These are phyloP conservation scores for Drosophila ironensis DNA, from an alignment of 1,140 invertebrate genomes.

Conservation along the genomic window DNA sequence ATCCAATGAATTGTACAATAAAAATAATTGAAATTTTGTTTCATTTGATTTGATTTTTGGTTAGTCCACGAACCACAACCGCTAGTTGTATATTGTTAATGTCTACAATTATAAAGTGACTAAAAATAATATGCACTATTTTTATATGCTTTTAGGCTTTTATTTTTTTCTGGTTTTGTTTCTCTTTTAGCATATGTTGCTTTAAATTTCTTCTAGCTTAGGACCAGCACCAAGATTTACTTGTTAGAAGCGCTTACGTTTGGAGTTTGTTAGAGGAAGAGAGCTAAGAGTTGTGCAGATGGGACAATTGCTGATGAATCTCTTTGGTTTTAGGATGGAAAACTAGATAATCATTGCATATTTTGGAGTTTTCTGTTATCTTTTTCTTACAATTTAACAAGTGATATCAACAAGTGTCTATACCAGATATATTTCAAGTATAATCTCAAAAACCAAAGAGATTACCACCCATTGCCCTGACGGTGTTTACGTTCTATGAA, in stretches of 20 bases:
- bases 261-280: slow-evolving; percentile 36
- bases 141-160: slow-evolving; percentile 9
- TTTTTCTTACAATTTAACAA: too few species aligned
- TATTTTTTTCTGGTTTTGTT: slow-evolving; percentile 15
- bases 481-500: too few species aligned
- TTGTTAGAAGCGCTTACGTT: slow-evolving; percentile 70
- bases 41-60: slow-evolving; percentile 18
- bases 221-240: slow-evolving; percentile 62
- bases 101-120: slow-evolving; percentile 34
- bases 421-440: too few species aligned
- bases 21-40: slow-evolving; percentile 43
- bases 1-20: slow-evolving; percentile 29
- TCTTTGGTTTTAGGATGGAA: neutral
- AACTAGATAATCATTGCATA: too few species aligned
- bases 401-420: too few species aligned
- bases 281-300: slow-evolving; percentile 8
- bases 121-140: slow-evolving; percentile 13
- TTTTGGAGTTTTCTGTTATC: too few species aligned
- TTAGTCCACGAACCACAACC: slow-evolving; percentile 44
- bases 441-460: too few species aligned
- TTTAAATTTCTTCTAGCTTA: slow-evolving; percentile 42
- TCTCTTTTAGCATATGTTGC: too few species aligned
- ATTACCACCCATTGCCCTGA: neutral
- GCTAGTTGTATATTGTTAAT: slow-evolving; percentile 28
- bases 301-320: neutral